Evolutionary conservation across 2,797 vertebrate species (phyloP).

Genomic region (Enteromius mattozi): DNA sequence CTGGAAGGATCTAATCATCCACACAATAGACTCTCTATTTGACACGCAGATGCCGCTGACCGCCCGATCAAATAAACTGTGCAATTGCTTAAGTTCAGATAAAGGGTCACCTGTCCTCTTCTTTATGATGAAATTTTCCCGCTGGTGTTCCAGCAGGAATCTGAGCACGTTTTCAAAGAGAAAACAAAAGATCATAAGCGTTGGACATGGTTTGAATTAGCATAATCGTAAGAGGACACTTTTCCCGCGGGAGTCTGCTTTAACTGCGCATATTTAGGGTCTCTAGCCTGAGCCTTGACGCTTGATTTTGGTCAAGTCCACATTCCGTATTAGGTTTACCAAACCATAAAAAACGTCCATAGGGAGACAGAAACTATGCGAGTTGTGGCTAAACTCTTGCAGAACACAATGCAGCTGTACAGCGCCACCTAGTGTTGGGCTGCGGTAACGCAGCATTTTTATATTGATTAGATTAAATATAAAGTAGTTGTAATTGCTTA

Average conservation of each 20-base stretch:
- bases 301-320: constrained; percentile 74
- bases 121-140: constrained; percentile 64
- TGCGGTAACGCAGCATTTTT: constrained; percentile 60
- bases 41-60: constrained; percentile 61
- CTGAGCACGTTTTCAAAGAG: constrained; percentile 52
- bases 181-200: constrained; percentile 59
- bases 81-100: constrained; percentile 73
- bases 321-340: constrained; percentile 72
- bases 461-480: constrained; percentile 62
- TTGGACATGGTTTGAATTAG: constrained; percentile 74
- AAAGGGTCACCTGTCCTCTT: constrained; percentile 58
- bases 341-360: constrained; percentile 72
- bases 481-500: background rate
- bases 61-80: constrained; percentile 74
- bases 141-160: constrained; percentile 50
- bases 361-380: constrained; percentile 61
- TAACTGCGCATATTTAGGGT: constrained; percentile 75
- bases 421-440: constrained; percentile 78
- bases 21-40: constrained; percentile 62
- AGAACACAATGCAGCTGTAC: constrained; percentile 60
- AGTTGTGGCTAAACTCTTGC: constrained; percentile 40
- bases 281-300: constrained; percentile 76
- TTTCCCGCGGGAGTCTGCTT: constrained; percentile 66
- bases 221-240: constrained; percentile 58
- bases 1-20: constrained; percentile 70